A percentile compares a stretch with the other conserved stretches of the same genome.
These are phyloP conservation scores for Eupithecia inturbata DNA, from an alignment of 2,888 invertebrate species.

Conservation along the genomic window DNA sequence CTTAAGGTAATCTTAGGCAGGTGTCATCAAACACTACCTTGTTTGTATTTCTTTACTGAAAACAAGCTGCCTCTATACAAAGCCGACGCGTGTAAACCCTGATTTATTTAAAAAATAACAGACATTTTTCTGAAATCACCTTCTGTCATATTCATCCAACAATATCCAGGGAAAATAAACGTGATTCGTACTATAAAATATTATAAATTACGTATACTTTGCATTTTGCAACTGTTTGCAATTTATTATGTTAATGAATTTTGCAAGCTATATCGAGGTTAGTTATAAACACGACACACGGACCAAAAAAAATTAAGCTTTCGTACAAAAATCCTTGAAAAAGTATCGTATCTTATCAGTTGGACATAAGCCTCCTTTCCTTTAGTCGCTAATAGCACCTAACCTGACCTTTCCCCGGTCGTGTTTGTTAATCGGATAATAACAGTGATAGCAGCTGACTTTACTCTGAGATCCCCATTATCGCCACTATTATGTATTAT, in stretches of 20 bases:
- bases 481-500: no score
- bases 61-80: no score
- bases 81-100: background rate
- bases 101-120: background rate
- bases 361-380: background rate
- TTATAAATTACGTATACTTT: slow-evolving; percentile 40
- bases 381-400: background rate
- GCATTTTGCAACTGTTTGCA: slow-evolving; percentile 52
- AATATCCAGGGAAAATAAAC: slow-evolving; percentile 18
- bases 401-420: background rate
- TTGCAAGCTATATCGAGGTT: slow-evolving; percentile 52
- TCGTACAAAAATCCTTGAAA: no score
- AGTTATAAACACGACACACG: slow-evolving; percentile 53
- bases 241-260: slow-evolving; percentile 62
- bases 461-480: no score
- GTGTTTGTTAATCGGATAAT: no score
- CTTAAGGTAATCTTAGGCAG: no score
- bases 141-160: background rate
- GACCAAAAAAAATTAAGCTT: slow-evolving; percentile 8
- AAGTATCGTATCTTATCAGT: background rate
- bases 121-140: background rate
- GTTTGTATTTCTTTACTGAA: no score
- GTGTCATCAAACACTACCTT: no score
- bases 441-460: no score
- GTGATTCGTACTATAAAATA: slow-evolving; percentile 19